Conservation (phyloP, 2,113 vertebrate species). For the Hypomesus transpacificus region DNA sequence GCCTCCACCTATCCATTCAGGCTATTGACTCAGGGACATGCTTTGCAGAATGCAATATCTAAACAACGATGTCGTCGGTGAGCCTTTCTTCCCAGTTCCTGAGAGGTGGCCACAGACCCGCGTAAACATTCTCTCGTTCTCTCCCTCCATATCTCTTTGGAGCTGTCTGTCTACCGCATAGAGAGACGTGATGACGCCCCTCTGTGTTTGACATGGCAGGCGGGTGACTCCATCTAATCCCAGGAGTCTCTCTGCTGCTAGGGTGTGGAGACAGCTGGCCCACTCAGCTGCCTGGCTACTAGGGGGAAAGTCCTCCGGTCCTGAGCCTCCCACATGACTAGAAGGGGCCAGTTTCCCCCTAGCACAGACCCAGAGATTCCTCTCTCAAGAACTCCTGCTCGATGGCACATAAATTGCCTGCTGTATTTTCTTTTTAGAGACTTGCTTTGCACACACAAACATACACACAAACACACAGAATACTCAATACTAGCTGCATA, state of each 20-base stretch:
- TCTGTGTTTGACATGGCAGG: constrained; percentile 17
- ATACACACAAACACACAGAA: too few species aligned
- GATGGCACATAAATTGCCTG: too few species aligned
- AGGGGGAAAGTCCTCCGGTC: not conserved
- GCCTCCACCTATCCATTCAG: not conserved
- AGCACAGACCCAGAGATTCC: not conserved
- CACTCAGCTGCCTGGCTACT: not conserved
- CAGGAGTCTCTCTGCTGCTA: constrained; percentile 21
- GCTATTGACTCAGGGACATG: not conserved
- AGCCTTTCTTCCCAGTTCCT: too few species aligned
- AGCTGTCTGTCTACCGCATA: too few species aligned
- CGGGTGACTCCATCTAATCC: constrained; percentile 38
- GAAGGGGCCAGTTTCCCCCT: not conserved
- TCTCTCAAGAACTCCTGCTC: not conserved
- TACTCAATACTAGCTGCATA: too few species aligned
- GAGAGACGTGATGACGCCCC: not conserved
- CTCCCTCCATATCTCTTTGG: constrained; percentile 4
- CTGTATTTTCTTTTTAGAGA: too few species aligned
- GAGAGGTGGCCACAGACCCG: too few species aligned
- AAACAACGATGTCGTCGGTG: not conserved
- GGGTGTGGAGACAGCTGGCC: not conserved
- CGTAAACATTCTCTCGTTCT: too few species aligned
- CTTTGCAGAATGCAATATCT: constrained; percentile 4
- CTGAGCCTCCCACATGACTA: not conserved
- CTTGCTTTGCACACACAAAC: too few species aligned